phyloP scores from a whole-genome alignment of 2,797 vertebrate genomes.

The Bradypodion pumilum region DNA sequence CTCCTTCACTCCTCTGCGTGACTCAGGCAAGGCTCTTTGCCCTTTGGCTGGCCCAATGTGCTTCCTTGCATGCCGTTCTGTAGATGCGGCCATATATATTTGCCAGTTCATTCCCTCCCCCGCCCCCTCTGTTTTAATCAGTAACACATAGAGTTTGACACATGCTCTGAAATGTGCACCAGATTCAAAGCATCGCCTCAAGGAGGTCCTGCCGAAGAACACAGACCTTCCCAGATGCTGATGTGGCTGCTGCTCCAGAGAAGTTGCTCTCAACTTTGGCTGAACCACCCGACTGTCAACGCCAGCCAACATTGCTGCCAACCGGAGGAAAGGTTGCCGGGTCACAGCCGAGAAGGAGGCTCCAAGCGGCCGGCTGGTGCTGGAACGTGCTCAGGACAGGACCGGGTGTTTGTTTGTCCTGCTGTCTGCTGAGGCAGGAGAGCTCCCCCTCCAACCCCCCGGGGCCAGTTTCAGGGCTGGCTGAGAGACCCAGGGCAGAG shows the following conservation, averaged over 20 bases:
- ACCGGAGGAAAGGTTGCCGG: conserved; percentile 71
- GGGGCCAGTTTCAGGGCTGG: conserved; percentile 13
- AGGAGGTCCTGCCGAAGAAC: conserved; percentile 68
- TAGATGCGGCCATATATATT: conserved; percentile 60
- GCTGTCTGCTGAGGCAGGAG: conserved; percentile 40
- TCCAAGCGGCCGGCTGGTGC: conserved; percentile 28
- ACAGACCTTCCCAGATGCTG: conserved; percentile 70
- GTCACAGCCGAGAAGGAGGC: conserved; percentile 63
- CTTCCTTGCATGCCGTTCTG: conserved; percentile 66
- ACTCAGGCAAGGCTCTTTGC: conserved; percentile 30
- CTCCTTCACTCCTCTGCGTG: conserved; percentile 3
- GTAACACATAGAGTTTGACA: conserved; percentile 76
- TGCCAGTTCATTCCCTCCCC: conserved; percentile 69
- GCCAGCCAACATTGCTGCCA: conserved; percentile 73
- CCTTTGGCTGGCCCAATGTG: conserved; percentile 43
- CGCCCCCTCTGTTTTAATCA: conserved; percentile 73
- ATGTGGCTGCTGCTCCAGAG: conserved; percentile 69
- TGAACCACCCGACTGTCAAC: conserved; percentile 77
- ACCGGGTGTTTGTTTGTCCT: conserved; percentile 48
- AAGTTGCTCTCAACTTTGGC: conserved; percentile 79
- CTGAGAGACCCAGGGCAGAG: not conserved
- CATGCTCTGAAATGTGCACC: conserved; percentile 76
- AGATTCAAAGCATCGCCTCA: conserved; percentile 73
- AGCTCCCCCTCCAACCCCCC: conserved; percentile 36
- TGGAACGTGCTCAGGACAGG: conserved; percentile 45